phyloP scores from a whole-genome alignment of 2,797 vertebrate genomes.

The Erithacus rubecula region DNA sequence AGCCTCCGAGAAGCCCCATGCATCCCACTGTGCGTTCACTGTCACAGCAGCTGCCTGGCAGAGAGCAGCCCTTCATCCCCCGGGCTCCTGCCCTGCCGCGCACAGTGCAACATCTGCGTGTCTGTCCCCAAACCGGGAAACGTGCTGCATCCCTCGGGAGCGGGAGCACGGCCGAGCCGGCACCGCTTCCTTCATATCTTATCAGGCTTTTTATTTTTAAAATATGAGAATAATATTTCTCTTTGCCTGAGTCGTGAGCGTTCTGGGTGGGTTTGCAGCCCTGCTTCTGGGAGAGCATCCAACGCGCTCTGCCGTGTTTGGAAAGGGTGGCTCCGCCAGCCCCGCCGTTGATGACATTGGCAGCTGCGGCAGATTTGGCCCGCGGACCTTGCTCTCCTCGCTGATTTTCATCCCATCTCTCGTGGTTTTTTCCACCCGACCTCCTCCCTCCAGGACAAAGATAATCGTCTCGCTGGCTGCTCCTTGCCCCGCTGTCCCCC shows the following conservation, averaged over 20 bases:
- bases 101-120: fast-evolving
- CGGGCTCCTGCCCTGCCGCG: background rate
- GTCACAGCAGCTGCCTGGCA: background rate
- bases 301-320: slow-evolving; percentile 20
- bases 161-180: fast-evolving
- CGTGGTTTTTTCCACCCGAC: background rate
- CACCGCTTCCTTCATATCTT: background rate
- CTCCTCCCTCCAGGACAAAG: background rate
- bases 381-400: background rate
- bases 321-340: slow-evolving; percentile 55
- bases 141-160: background rate
- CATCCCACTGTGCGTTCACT: background rate
- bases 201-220: slow-evolving; percentile 26
- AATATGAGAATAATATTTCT: slow-evolving; percentile 56
- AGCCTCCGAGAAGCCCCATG: background rate
- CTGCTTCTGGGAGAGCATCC: slow-evolving; percentile 52
- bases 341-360: slow-evolving; percentile 53
- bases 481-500: background rate
- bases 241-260: background rate
- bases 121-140: background rate
- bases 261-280: slow-evolving; percentile 46
- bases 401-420: background rate
- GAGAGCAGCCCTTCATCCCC: background rate
- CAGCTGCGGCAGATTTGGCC: slow-evolving; percentile 27
- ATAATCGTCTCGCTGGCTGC: background rate